Conservation (phyloP, 1,140 invertebrate genomes). For the Lepidurus apus region DNA sequence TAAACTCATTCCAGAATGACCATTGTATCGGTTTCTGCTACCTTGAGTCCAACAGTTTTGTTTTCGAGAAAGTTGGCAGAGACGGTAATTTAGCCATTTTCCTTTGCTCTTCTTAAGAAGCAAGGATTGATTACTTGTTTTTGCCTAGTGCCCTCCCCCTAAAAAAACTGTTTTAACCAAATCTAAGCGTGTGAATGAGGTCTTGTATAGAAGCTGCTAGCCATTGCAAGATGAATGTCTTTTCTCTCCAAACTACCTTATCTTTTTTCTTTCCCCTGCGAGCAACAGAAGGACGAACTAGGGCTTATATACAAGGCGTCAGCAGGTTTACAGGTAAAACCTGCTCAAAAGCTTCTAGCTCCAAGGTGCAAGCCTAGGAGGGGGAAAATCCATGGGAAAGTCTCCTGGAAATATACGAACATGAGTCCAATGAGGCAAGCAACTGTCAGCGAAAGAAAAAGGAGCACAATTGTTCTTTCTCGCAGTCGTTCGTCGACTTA, state of each 20-base stretch:
- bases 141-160: background rate
- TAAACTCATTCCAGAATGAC: background rate
- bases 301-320: conserved; percentile 4
- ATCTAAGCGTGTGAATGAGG: conserved; percentile 18
- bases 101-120: background rate
- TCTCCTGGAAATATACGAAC: background rate
- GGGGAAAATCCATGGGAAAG: conserved; percentile 19
- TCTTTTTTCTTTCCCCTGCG: background rate
- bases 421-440: background rate
- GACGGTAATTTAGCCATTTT: background rate
- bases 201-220: conserved; percentile 14
- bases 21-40: background rate
- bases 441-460: background rate
- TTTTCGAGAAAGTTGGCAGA: background rate
- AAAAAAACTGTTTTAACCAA: background rate
- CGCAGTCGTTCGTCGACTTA: background rate
- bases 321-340: conserved; percentile 21
- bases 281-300: conserved; percentile 17
- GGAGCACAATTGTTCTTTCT: background rate
- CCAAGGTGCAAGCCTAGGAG: conserved; percentile 1
- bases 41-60: background rate
- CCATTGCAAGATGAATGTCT: background rate
- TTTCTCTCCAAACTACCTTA: background rate
- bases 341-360: conserved; percentile 5
- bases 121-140: background rate